These are phyloP conservation scores for Rhodeus uyekii DNA, from an alignment of 2,797 vertebrate species.

Conservation along the genomic window DNA sequence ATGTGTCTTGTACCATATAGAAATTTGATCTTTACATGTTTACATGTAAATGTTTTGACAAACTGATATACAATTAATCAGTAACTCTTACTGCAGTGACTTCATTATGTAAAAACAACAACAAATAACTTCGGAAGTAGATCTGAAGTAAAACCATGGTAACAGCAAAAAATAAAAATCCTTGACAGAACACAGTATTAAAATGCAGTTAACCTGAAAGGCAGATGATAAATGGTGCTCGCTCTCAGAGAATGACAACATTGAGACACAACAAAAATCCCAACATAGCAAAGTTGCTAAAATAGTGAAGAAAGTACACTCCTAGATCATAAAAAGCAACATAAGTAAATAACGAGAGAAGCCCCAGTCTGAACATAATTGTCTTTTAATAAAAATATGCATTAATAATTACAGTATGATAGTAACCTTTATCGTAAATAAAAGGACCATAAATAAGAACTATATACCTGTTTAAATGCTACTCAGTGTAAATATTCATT, in stretches of 20 bases:
- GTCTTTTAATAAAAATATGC: conserved; percentile 11
- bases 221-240: neutral
- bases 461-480: conserved; percentile 2
- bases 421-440: neutral
- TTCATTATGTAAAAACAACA: neutral
- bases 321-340: neutral
- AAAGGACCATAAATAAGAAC: neutral
- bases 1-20: neutral
- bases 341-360: neutral
- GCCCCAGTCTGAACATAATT: neutral
- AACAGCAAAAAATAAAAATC: neutral
- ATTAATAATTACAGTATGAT: conserved; percentile 3
- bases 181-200: neutral
- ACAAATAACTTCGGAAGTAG: neutral
- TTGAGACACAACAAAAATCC: too few species aligned
- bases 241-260: too few species aligned
- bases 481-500: neutral
- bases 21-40: neutral
- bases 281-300: too few species aligned
- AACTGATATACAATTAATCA: neutral
- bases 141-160: neutral
- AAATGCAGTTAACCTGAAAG: neutral
- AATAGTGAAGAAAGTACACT: neutral
- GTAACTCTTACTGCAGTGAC: neutral
- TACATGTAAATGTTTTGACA: neutral